Conservation (phyloP, 2,797 vertebrate species). For the Pangasius krempfi region DNA sequence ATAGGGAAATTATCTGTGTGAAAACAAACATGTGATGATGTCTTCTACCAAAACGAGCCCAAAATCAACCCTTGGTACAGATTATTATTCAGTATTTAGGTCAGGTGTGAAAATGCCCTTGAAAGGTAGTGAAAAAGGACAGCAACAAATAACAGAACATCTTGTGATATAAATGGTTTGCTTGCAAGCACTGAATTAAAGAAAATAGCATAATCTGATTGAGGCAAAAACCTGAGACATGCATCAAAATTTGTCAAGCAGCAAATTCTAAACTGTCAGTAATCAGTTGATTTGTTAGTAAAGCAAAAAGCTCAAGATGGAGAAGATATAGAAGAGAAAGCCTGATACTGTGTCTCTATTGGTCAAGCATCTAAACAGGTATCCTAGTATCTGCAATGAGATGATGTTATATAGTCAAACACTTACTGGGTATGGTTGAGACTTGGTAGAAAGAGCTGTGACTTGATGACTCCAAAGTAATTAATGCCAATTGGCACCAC, state of each 20-base stretch:
- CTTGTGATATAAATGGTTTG: background rate
- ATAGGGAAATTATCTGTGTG: background rate
- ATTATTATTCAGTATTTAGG: background rate
- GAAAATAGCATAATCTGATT: conserved; percentile 23
- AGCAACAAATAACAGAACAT: conserved; percentile 18
- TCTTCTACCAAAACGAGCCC: background rate
- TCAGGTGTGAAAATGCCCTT: conserved; percentile 23
- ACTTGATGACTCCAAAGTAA: conserved; percentile 68
- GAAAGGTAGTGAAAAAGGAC: conserved; percentile 6
- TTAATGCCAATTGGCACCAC: conserved; percentile 63
- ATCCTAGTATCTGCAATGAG: conserved; percentile 53
- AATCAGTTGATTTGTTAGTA: conserved; percentile 33
- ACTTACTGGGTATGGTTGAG: conserved; percentile 75
- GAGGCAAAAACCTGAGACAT: conserved; percentile 15
- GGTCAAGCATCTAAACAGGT: conserved; percentile 38
- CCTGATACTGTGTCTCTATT: conserved; percentile 44
- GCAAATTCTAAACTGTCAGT: conserved; percentile 13
- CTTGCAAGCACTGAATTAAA: conserved; percentile 39
- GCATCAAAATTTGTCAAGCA: conserved; percentile 36
- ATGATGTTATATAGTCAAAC: conserved; percentile 66
- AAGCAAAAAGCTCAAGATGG: conserved; percentile 40
- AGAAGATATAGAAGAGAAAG: conserved; percentile 38
- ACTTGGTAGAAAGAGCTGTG: conserved; percentile 64
- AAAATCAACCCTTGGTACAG: background rate
- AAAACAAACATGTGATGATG: conserved; percentile 3